Evolutionary conservation across 2,888 invertebrate species (phyloP).

Genomic region (Zygaena filipendulae): DNA sequence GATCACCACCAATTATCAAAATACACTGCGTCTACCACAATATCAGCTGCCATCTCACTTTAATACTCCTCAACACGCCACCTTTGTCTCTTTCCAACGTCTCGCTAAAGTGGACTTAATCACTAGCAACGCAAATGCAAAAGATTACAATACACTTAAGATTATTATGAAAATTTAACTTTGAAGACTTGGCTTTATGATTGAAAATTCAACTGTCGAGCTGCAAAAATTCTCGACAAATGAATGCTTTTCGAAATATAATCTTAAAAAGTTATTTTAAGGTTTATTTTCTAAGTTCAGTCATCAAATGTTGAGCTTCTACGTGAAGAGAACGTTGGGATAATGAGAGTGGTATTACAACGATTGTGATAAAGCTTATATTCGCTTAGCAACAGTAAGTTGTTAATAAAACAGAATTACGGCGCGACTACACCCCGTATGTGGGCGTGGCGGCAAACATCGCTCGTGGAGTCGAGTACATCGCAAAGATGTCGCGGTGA

Average conservation of each 20-base stretch:
- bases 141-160: slow-evolving; percentile 19
- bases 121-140: slow-evolving; percentile 19
- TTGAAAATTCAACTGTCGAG: too few relatives aligned
- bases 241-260: too few relatives aligned
- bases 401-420: slow-evolving; percentile 55
- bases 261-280: too few relatives aligned
- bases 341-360: slow-evolving; percentile 41
- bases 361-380: slow-evolving; percentile 48
- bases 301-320: too few relatives aligned
- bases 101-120: slow-evolving; percentile 44
- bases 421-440: slow-evolving; percentile 55
- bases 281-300: too few relatives aligned
- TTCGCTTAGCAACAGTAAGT: slow-evolving; percentile 34
- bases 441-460: slow-evolving; percentile 43
- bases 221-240: too few relatives aligned
- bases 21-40: slow-evolving; percentile 47
- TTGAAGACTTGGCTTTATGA: too few relatives aligned
- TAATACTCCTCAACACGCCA: slow-evolving; percentile 14
- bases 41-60: slow-evolving; percentile 21
- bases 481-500: slow-evolving; percentile 31
- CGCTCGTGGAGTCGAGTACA: slow-evolving; percentile 29
- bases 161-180: too few relatives aligned
- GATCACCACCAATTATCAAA: slow-evolving; percentile 64
- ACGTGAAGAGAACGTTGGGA: too few relatives aligned
- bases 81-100: slow-evolving; percentile 22